Conservation (phyloP, 2,797 vertebrate genomes). For the Acanthurus lineatus region DNA sequence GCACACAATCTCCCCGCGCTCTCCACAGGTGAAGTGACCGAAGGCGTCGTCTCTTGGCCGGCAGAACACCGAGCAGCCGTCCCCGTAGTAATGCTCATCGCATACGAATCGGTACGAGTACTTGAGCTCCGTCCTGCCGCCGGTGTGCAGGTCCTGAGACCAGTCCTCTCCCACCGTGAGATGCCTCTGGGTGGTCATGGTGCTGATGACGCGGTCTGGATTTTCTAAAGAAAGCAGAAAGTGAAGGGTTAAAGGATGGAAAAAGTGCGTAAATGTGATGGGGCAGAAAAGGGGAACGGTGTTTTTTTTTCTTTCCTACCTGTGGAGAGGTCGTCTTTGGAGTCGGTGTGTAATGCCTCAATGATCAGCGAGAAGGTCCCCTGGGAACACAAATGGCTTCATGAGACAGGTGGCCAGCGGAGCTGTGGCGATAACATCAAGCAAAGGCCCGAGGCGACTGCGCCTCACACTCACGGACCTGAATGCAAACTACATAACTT, state of each 20-base stretch:
- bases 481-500: slow-evolving; percentile 34
- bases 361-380: slow-evolving; percentile 98
- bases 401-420: slow-evolving; percentile 69
- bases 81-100: slow-evolving; percentile 96
- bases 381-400: slow-evolving; percentile 82
- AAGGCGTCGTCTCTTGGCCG: slow-evolving; percentile 95
- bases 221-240: slow-evolving; percentile 84
- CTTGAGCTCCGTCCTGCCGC: slow-evolving; percentile 91
- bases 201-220: slow-evolving; percentile 94
- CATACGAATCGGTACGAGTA: slow-evolving; percentile 97
- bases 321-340: slow-evolving; percentile 94
- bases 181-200: slow-evolving; percentile 94
- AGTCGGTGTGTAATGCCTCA: slow-evolving; percentile 94
- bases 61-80: slow-evolving; percentile 97
- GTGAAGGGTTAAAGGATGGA: neutral
- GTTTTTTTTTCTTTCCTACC: slow-evolving; percentile 80
- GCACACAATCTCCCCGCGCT: slow-evolving; percentile 95
- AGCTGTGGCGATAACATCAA: slow-evolving; percentile 66
- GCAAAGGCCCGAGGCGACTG: slow-evolving; percentile 50
- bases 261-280: neutral
- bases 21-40: slow-evolving; percentile 96
- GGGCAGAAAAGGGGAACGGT: neutral
- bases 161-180: slow-evolving; percentile 95
- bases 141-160: slow-evolving; percentile 96
- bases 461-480: slow-evolving; percentile 22